Conservation (phyloP, 2,888 invertebrate species). For the Drosophila meridiana region DNA sequence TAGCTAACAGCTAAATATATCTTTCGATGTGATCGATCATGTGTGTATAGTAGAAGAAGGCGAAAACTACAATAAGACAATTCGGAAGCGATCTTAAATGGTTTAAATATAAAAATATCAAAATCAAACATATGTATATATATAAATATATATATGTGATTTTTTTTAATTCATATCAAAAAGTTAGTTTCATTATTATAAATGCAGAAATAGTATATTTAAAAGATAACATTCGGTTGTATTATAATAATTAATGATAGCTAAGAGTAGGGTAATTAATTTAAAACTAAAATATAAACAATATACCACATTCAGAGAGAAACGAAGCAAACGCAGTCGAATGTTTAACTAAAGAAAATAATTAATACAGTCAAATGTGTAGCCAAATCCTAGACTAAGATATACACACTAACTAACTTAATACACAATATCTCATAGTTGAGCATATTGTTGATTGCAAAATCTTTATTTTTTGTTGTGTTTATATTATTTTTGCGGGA, state of each 20-base stretch:
- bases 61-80: neutral
- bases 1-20: neutral
- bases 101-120: neutral
- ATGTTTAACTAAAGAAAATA: neutral
- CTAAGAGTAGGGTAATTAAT: neutral
- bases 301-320: neutral
- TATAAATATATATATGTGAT: too few species aligned
- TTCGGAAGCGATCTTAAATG: neutral
- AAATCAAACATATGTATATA: neutral
- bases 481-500: slow-evolving; percentile 24
- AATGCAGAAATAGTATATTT: neutral
- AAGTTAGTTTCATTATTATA: neutral
- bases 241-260: slow-evolving; percentile 1
- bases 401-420: neutral
- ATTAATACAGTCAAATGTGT: neutral
- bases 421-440: slow-evolving; percentile 11
- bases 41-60: neutral
- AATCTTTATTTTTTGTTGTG: slow-evolving; percentile 5
- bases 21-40: neutral
- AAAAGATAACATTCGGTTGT: neutral
- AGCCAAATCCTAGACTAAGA: neutral
- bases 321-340: neutral
- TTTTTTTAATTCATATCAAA: neutral
- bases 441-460: neutral
- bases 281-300: neutral